Base-by-base conservation (phyloP, 2,888 invertebrate species). In the Desoria tigrina region DNA sequence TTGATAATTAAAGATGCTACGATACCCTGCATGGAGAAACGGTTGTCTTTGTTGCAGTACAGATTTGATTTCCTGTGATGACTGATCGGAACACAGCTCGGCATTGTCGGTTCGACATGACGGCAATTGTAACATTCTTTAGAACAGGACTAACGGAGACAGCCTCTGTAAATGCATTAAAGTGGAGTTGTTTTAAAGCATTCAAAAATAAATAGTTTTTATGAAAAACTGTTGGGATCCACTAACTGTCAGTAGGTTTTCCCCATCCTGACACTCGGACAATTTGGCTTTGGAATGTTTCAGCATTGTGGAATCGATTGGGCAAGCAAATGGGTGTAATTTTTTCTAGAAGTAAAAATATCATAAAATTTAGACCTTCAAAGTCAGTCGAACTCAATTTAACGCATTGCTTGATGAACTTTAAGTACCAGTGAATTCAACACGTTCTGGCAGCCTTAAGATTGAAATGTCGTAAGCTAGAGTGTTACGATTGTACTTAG, bases 261-360 rank as follows among this genome's bases (percentile, higher is more conserved):
- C 76, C 76, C 76, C 76, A 76, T 49, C 76, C 76, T 16, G 72
- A 66, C 2, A 76, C 74, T 26, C 71, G 53, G 0, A 75, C 73
- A 24, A 66, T 21, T 55, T 75, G 73, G 55, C 74, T 73, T 37
- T 61, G 56, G 53, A 74, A 75, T 14, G 72, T 71, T 26, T 70
- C 66, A 16, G 72, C 64, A 23, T 71, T 61, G 59, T 68, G 70
- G 23, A 68, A 71, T 42, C 74, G 66, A 50, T 74, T 75, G 42
- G 76, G 76, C n/a, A 76, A 42, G 59, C 76, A 76, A 26, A 76
- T 61, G 21, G 76, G 75, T 18, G 66, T 49, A 23, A 76, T 72
- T 59, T 62, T 69, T 9, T 72, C 72, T 69, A 23, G 14, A 61
- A 66, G 28, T 32, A 18, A n/a, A n/a, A n/a, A n/a, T n/a, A n/a